Conservation (phyloP, 1,140 invertebrate genomes). For the Conus ventricosus region DNA sequence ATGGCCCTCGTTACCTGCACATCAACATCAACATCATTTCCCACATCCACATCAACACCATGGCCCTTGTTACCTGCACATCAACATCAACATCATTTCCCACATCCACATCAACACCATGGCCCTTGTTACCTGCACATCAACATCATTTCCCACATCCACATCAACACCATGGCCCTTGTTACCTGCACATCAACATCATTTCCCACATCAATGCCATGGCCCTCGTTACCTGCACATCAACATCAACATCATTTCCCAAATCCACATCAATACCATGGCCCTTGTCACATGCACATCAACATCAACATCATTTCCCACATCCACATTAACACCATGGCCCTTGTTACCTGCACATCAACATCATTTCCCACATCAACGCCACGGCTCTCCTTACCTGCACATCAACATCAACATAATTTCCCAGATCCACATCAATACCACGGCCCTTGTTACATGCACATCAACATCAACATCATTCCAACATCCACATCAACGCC, state of each 20-base stretch:
- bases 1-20: neutral
- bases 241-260: neutral
- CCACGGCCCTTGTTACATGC: no score
- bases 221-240: constrained; percentile 42
- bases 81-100: constrained; percentile 14
- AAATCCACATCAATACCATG: no score
- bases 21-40: neutral
- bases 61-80: neutral
- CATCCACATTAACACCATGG: no score
- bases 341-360: no score
- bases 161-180: constrained; percentile 49
- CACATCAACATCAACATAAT: neutral
- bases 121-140: constrained; percentile 42
- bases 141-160: neutral
- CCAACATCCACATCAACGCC: constrained; percentile 42
- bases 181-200: constrained; percentile 43
- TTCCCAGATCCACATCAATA: no score
- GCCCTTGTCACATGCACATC: neutral
- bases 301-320: no score
- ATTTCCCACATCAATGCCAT: constrained; percentile 30
- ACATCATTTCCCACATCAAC: neutral
- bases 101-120: constrained; percentile 43
- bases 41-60: no score
- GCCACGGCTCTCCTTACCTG: neutral
- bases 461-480: constrained; percentile 1